A percentile compares a stretch with the other conserved stretches of the same genome.
phyloP scores from a whole-genome alignment of 2,888 invertebrate species.

The Stramonita haemastoma region DNA sequence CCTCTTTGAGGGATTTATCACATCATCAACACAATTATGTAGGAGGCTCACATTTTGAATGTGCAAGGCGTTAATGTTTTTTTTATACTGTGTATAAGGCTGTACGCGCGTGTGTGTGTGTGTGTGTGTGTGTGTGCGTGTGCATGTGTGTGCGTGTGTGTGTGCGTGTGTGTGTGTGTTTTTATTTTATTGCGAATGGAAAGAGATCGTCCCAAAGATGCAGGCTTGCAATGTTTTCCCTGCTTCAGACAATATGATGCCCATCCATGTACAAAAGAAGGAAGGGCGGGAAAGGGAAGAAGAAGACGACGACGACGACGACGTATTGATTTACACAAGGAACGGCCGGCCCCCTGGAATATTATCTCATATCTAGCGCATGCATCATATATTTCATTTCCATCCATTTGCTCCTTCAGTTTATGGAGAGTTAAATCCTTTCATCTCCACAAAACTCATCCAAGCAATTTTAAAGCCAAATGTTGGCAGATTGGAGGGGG shows the following conservation, averaged over 20 bases:
- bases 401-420: not conserved
- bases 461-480: slow-evolving; percentile 21
- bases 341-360: not conserved
- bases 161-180: not conserved
- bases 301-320: too few relatives aligned
- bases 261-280: not conserved
- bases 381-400: slow-evolving; percentile 13
- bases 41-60: too few relatives aligned
- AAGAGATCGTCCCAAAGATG: not conserved
- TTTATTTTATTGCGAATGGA: not conserved
- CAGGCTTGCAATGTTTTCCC: too few relatives aligned
- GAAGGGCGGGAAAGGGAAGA: not conserved
- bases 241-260: too few relatives aligned
- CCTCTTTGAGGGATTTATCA: too few relatives aligned
- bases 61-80: too few relatives aligned
- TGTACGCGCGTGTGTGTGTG: slow-evolving; percentile 9
- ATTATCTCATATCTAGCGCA: not conserved
- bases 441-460: slow-evolving; percentile 9
- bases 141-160: not conserved
- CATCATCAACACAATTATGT: too few relatives aligned
- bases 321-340: not conserved
- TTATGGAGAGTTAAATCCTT: not conserved
- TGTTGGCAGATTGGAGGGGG: slow-evolving; percentile 12
- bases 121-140: not conserved
- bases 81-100: not conserved